Base-by-base conservation (phyloP, 2,888 invertebrate genomes). In the Dinocampus coccinellae region DNA sequence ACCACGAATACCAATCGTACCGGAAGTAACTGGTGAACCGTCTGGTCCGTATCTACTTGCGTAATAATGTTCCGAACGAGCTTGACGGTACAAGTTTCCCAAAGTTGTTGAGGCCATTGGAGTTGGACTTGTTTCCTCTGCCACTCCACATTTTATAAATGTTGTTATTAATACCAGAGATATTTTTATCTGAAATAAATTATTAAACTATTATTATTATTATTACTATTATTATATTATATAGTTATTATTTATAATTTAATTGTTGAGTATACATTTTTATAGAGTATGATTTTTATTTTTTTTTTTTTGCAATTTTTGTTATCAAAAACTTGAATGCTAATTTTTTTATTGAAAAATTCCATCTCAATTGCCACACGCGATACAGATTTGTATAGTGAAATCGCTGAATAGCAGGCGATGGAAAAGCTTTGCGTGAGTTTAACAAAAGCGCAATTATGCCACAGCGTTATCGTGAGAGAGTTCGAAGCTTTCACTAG, bases 31-130 rank as follows among this genome's bases (percentile, higher is more conserved):
- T 11, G 81, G 75, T 70, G 78, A 76, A 71, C 76, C 77, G 68
- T 82, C 84, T 57, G 79, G 77, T 57, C 75, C 79, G 77, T 82
- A 83, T 75, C 81, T 77, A 72, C 72, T 77, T 62, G 78, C 75
- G 76, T 81, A 82, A 72, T 81, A 80, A 69, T 81, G 79, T 34
- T 83, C 83, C 16, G 84, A 83, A 52, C 84, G 81, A 53, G 84
- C 83, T 69, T 84, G 83, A 65, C 84, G 82, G 73, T 81, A 83
- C 64, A 84, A 78, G 61, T 79, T 79, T 66, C 83, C 83, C 26
- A 84, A 79, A n/a, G 81, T 81, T 52, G 80, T 78, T 20, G 79
- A 78, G 4, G 78, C 76, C 22, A 81, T 78, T 24, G 83, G 76
- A 66, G 77, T 78, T n/a, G 78, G 76, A 29, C 76, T 76, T 39